A percentile compares a stretch with the other conserved stretches of the same genome.
Conservation (phyloP, 2,888 invertebrate species). For the Cheilosia impressa region DNA sequence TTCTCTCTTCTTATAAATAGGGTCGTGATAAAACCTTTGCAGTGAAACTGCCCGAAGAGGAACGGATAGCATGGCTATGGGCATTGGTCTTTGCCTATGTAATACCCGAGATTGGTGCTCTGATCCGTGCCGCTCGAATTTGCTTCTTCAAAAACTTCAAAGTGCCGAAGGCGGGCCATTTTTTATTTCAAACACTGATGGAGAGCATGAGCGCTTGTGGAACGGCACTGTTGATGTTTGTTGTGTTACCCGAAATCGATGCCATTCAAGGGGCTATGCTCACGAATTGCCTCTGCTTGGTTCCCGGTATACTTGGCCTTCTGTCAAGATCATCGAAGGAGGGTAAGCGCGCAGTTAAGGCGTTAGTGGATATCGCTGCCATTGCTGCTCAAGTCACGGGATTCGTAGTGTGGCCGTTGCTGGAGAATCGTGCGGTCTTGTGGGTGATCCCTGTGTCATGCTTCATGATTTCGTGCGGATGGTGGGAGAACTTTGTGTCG, state of each 20-base stretch:
- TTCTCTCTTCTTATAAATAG: conserved; percentile 84
- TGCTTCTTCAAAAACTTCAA: conserved; percentile 95
- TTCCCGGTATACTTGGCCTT: conserved; percentile 90
- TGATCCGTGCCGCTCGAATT: conserved; percentile 93
- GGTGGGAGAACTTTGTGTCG: conserved; percentile 99
- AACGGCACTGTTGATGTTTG: conserved; percentile 92
- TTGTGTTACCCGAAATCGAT: conserved; percentile 95
- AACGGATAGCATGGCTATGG: conserved; percentile 97
- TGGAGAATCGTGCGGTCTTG: conserved; percentile 89
- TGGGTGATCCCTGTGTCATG: conserved; percentile 95
- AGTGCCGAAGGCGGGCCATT: conserved; percentile 85
- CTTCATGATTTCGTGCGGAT: conserved; percentile 94
- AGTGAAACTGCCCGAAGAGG: conserved; percentile 91
- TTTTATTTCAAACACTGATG: conserved; percentile 88
- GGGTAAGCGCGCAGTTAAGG: conserved; percentile 90
- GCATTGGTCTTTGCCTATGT: conserved; percentile 93
- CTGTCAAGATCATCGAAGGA: conserved; percentile 93
- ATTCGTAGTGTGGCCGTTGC: conserved; percentile 95
- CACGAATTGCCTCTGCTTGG: conserved; percentile 96
- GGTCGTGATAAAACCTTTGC: conserved; percentile 93
- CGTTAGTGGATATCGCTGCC: conserved; percentile 92
- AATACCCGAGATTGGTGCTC: conserved; percentile 94
- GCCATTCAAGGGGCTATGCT: conserved; percentile 98
- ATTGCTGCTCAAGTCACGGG: conserved; percentile 95
- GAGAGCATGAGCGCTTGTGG: conserved; percentile 96